phyloP scores from a whole-genome alignment of 2,888 invertebrate genomes.

The Cephus rjabovi region DNA sequence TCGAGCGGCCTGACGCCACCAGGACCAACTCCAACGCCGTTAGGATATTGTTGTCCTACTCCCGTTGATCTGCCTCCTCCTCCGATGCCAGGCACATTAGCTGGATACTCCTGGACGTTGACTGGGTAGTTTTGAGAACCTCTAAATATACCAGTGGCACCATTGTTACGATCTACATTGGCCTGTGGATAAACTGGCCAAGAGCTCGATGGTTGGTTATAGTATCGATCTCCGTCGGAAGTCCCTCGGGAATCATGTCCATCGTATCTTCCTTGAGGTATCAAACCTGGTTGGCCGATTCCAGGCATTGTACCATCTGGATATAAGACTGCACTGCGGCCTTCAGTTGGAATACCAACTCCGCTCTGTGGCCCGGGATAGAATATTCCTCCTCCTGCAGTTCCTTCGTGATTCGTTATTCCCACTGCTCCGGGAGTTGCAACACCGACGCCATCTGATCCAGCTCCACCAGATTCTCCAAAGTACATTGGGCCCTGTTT shows the following conservation, averaged over 20 bases:
- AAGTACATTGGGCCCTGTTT: not conserved
- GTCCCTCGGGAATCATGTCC: not conserved
- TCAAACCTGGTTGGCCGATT: not conserved
- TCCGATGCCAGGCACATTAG: conserved; percentile 11
- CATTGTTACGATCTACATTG: not conserved
- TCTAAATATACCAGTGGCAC: conserved; percentile 7
- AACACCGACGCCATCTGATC: not conserved
- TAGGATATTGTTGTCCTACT: not conserved
- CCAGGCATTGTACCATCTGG: conserved; percentile 28
- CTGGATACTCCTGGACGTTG: not conserved
- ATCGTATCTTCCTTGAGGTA: not conserved
- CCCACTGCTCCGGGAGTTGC: conserved; percentile 13
- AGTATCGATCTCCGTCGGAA: not conserved
- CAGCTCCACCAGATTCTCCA: not conserved
- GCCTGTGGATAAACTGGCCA: not conserved
- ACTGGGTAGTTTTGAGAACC: conserved; percentile 11
- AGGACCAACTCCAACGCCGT: conserved; percentile 3
- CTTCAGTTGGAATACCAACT: conserved; percentile 15
- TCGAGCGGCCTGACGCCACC: conserved; percentile 6
- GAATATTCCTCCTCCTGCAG: conserved; percentile 19
- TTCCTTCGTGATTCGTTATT: not conserved
- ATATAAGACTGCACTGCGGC: conserved; percentile 21
- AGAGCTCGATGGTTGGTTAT: not conserved
- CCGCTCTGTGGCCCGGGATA: conserved; percentile 24
- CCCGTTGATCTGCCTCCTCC: not conserved